A percentile compares a stretch with the other conserved stretches of the same genome.
Conservation (phyloP, 1,140 invertebrate species). For the Sitobion miscanthi region DNA sequence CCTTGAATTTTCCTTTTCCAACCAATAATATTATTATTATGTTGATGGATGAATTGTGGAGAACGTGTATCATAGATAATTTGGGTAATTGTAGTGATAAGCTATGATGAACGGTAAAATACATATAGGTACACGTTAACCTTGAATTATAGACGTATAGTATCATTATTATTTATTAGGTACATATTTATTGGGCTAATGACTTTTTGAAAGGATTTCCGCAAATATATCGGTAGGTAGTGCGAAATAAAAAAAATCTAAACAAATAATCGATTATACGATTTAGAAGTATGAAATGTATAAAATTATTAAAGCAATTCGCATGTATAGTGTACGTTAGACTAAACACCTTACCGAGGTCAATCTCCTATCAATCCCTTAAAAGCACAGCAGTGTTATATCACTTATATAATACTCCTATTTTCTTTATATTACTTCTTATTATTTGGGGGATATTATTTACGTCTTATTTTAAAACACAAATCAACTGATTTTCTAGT, state of each 20-base stretch:
- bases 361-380: neutral
- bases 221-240: neutral
- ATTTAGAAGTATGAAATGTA: neutral
- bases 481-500: too few species aligned
- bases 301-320: neutral
- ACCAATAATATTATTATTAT: neutral
- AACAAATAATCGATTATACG: neutral
- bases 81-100: neutral
- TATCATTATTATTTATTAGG: neutral
- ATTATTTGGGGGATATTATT: too few species aligned
- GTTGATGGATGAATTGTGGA: neutral
- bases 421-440: too few species aligned
- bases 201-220: neutral
- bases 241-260: neutral
- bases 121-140: neutral
- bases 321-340: neutral
- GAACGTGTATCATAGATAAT: neutral
- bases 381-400: too few species aligned
- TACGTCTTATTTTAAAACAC: too few species aligned
- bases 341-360: neutral
- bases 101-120: conserved; percentile 28
- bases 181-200: neutral
- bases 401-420: too few species aligned
- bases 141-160: neutral
- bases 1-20: conserved; percentile 23